Conservation (phyloP, 2,797 vertebrate genomes). For the Chloroceryle inda region DNA sequence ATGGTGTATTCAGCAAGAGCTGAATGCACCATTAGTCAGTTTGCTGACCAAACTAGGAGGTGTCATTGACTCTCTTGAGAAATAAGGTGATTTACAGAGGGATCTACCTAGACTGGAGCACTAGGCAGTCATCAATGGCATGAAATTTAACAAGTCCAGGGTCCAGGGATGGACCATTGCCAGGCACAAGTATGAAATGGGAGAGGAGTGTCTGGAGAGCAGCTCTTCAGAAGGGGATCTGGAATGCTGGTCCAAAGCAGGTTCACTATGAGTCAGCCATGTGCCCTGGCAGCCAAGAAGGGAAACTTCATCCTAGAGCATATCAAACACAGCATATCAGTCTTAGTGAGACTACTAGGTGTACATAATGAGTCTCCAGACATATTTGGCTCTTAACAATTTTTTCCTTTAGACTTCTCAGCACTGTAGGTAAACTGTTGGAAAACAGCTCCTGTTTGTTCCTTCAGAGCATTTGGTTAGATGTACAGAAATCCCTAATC, state of each 20-base stretch:
- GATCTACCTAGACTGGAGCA: too few relatives aligned
- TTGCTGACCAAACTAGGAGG: too few relatives aligned
- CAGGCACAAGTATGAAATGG: not conserved
- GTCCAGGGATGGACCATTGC: rapidly evolving
- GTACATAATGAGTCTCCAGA: not conserved
- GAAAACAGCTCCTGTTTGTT: not conserved
- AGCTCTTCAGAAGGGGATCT: not conserved
- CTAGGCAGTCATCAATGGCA: too few relatives aligned
- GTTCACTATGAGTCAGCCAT: not conserved
- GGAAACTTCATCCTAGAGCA: too few relatives aligned
- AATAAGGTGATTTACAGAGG: too few relatives aligned
- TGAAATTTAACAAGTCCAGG: too few relatives aligned
- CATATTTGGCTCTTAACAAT: not conserved
- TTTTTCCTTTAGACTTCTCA: not conserved
- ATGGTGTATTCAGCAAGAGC: too few relatives aligned
- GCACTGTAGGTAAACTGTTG: not conserved
- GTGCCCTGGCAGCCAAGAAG: too few relatives aligned
- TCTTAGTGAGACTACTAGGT: not conserved
- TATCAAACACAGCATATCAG: not conserved
- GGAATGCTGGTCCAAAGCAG: not conserved
- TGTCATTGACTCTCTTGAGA: too few relatives aligned
- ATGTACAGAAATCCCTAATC: not conserved
- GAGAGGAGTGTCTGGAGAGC: not conserved
- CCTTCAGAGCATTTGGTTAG: not conserved
- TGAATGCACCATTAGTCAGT: too few relatives aligned